These are phyloP conservation scores for Nyctalus aviator DNA, from an alignment of 2,797 vertebrate genomes.

Conservation along the genomic window DNA sequence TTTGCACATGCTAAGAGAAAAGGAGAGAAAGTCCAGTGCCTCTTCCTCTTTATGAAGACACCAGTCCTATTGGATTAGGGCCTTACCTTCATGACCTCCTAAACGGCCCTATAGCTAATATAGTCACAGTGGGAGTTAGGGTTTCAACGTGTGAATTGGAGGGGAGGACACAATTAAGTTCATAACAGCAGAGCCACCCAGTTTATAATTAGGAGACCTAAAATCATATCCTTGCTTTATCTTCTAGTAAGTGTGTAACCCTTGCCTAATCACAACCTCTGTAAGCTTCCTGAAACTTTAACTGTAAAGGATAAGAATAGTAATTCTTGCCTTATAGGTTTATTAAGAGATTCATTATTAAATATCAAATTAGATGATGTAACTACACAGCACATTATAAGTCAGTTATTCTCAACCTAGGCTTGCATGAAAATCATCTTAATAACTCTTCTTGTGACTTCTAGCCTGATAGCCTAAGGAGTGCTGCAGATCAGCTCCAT, in stretches of 20 bases:
- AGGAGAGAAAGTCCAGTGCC: not conserved
- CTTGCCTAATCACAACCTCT: not conserved
- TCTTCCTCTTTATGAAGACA: not conserved
- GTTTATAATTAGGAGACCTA: not conserved
- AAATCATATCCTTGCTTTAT: not conserved
- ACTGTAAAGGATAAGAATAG: not conserved
- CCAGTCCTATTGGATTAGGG: not conserved
- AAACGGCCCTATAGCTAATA: not conserved
- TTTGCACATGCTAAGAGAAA: not conserved
- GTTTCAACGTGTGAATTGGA: not conserved
- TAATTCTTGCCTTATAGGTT: not conserved
- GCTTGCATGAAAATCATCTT: conserved; percentile 10
- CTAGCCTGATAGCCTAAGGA: not conserved
- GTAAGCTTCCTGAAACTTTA: conserved; percentile 20
- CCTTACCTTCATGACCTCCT: not conserved
- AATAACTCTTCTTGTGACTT: not conserved
- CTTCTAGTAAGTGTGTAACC: not conserved
- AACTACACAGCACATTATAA: not conserved
- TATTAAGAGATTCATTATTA: not conserved
- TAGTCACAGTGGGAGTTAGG: not conserved
- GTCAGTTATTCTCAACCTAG: not conserved
- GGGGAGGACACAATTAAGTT: not conserved
- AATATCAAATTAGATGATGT: not conserved
- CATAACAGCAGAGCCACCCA: not conserved
- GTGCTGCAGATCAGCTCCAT: not conserved